A percentile compares a stretch with the other conserved stretches of the same genome.
phyloP scores from a whole-genome alignment of 2,888 invertebrate genomes.

The Himalopsyche kuldschensis region DNA sequence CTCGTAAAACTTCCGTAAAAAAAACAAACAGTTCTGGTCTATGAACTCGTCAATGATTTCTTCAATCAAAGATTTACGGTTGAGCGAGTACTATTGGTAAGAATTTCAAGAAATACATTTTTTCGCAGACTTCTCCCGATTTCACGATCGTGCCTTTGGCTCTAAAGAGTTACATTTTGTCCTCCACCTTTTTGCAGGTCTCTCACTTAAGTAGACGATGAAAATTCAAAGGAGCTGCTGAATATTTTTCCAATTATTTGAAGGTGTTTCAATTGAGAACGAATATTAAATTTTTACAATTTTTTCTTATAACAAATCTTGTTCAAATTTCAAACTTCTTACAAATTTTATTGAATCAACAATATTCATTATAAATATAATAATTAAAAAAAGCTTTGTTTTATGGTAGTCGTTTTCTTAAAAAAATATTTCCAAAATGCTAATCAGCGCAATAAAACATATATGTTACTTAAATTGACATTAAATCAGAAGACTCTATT shows the following conservation, averaged over 20 bases:
- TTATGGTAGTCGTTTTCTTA: too few relatives aligned
- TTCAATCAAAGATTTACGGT: background rate
- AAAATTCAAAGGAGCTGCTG: slow-evolving; percentile 18
- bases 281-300: background rate
- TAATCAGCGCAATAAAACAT: too few relatives aligned
- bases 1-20: background rate
- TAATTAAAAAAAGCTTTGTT: too few relatives aligned
- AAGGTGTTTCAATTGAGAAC: background rate
- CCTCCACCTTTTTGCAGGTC: background rate
- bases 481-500: too few relatives aligned
- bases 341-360: too few relatives aligned
- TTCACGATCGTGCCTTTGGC: background rate
- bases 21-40: background rate
- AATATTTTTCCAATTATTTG: slow-evolving; percentile 9
- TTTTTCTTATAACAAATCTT: too few relatives aligned
- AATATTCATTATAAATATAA: too few relatives aligned
- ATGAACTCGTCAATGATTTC: background rate
- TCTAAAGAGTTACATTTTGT: background rate
- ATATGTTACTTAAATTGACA: too few relatives aligned
- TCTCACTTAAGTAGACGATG: slow-evolving; percentile 20
- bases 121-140: background rate
- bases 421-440: too few relatives aligned
- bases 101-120: background rate
- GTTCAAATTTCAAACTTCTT: too few relatives aligned
- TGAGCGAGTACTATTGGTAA: background rate